Percentiles rank a stretch among this genome's conserved stretches.
Conservation (phyloP, 2,888 invertebrate species). For the Trichogramma evanescens region DNA sequence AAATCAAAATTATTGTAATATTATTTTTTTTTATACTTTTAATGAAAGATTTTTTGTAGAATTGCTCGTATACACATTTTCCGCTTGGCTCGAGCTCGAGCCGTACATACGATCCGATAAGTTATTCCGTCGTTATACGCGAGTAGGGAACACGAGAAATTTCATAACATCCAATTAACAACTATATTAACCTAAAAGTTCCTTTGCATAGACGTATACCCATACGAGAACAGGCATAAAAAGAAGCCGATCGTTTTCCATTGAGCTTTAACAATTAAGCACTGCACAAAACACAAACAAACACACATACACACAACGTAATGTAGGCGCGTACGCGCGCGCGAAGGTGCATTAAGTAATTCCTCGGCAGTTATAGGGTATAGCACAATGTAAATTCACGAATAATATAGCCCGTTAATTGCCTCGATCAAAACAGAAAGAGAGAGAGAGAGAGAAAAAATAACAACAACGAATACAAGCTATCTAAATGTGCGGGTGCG, state of each 20-base stretch:
- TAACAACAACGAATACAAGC: not conserved
- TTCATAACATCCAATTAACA: conserved; percentile 4
- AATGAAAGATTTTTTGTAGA: too few species aligned
- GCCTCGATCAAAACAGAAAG: not conserved
- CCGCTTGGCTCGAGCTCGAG: too few species aligned
- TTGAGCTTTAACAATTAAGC: conserved; percentile 17
- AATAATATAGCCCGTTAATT: conserved; percentile 17
- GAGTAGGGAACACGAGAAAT: too few species aligned
- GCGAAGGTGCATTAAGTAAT: conserved; percentile 11
- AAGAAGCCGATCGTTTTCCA: not conserved
- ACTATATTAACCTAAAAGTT: conserved; percentile 10
- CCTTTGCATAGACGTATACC: not conserved
- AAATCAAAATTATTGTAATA: too few species aligned
- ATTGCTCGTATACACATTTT: too few species aligned
- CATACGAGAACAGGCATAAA: not conserved
- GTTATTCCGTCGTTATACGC: too few species aligned
- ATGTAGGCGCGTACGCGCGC: not conserved
- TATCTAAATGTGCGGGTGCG: not conserved
- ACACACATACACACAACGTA: not conserved
- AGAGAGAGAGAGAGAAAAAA: not conserved
- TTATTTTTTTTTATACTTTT: too few species aligned
- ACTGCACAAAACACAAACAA: not conserved
- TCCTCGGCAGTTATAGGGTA: not conserved
- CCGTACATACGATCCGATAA: too few species aligned
- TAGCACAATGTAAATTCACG: conserved; percentile 11